Percentiles rank a stretch among this genome's conserved stretches.
Evolutionary conservation across 23 tunicate species (phyloP).

Genomic region (Diplosoma virens): DNA sequence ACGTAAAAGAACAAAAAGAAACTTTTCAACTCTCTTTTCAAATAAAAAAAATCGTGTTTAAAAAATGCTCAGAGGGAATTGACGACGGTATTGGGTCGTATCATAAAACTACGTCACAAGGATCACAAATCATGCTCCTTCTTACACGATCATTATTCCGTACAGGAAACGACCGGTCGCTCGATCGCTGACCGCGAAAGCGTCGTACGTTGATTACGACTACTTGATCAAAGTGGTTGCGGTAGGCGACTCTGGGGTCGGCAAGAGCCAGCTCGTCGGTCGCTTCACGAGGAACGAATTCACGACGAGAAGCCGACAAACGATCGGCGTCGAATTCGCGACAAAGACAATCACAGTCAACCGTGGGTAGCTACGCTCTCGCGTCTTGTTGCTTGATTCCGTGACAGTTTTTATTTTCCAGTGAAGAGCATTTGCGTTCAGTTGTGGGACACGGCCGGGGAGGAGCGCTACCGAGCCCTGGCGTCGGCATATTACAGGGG

Average conservation of each 20-base stretch:
- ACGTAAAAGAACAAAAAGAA: too few relatives aligned
- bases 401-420: conserved; percentile 1
- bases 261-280: conserved; percentile 88
- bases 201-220: conserved; percentile 72
- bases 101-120: too few relatives aligned
- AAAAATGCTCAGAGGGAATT: too few relatives aligned
- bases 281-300: conserved; percentile 83
- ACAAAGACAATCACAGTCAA: conserved; percentile 78
- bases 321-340: conserved; percentile 96
- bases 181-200: conserved; percentile 19
- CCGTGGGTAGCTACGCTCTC: too few relatives aligned
- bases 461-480: conserved; percentile 90
- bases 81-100: too few relatives aligned
- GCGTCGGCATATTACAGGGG: conserved; percentile 97
- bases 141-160: too few relatives aligned
- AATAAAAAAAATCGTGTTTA: too few relatives aligned
- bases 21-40: too few relatives aligned
- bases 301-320: conserved; percentile 73
- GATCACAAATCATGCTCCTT: too few relatives aligned
- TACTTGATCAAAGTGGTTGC: conserved; percentile 83
- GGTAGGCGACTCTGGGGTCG: conserved; percentile 94
- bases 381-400: too few relatives aligned
- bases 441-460: conserved; percentile 96
- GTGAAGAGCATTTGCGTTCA: conserved; percentile 72
- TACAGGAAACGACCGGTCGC: conserved; percentile 4